A percentile compares a stretch with the other conserved stretches of the same genome.
Conservation (phyloP, 2,797 vertebrate species). For the Hipposideros larvatus region DNA sequence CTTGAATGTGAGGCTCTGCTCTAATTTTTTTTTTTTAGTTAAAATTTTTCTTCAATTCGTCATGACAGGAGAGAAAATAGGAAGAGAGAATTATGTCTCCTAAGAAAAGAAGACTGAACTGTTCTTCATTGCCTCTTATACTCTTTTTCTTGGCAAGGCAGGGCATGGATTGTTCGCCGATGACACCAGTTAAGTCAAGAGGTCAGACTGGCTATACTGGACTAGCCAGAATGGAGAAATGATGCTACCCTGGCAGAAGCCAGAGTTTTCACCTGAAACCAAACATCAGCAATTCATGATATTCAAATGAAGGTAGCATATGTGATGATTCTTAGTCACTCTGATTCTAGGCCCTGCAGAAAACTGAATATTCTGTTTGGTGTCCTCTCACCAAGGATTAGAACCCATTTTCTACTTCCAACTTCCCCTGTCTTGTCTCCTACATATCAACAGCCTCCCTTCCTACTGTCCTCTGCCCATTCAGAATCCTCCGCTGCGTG, state of each 20-base stretch:
- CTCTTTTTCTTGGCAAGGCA: not conserved
- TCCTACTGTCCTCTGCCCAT: not conserved
- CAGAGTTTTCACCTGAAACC: not conserved
- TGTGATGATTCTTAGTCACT: not conserved
- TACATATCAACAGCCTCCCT: not conserved
- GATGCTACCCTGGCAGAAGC: not conserved
- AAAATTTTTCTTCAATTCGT: slow-evolving; percentile 20
- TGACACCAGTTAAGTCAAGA: not conserved
- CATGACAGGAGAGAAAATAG: not conserved
- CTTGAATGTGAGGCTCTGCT: not conserved
- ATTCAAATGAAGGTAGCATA: not conserved
- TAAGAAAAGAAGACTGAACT: not conserved
- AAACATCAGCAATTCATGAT: not conserved
- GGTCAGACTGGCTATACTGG: not conserved
- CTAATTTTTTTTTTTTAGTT: not conserved
- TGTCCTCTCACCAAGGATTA: not conserved
- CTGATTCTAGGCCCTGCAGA: not conserved
- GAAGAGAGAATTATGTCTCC: not conserved
- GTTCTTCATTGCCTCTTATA: not conserved
- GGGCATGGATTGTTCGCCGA: not conserved
- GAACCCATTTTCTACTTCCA: not conserved
- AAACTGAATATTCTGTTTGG: not conserved
- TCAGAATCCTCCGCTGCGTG: not conserved
- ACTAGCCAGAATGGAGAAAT: not conserved
- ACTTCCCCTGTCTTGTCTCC: not conserved